These are phyloP conservation scores for Holotrichia oblita DNA, from an alignment of 1,140 invertebrate genomes.

Conservation along the genomic window DNA sequence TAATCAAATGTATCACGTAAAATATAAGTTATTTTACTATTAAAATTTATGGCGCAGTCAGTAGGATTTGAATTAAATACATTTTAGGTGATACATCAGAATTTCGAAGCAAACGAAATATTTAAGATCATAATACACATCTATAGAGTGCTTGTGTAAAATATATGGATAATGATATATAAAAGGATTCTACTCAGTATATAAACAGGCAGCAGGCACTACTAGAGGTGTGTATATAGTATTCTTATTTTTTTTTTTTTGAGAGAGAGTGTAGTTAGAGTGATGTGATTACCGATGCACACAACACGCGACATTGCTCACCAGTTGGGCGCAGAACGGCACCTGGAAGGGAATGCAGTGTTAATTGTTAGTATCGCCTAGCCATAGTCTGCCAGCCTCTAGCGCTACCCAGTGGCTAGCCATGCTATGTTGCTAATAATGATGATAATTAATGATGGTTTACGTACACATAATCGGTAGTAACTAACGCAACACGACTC, in stretches of 20 bases:
- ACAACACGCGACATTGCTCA: slow-evolving; percentile 92
- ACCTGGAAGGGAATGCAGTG: slow-evolving; percentile 77
- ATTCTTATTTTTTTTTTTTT: slow-evolving; percentile 47
- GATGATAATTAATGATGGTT: neutral
- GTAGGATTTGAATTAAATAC: neutral
- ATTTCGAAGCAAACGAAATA: slow-evolving; percentile 8
- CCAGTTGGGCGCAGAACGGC: slow-evolving; percentile 87
- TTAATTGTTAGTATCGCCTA: slow-evolving; percentile 65
- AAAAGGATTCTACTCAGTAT: slow-evolving; percentile 24
- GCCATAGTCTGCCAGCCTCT: slow-evolving; percentile 55
- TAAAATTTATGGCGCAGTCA: neutral
- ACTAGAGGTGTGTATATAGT: slow-evolving; percentile 61
- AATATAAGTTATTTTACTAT: slow-evolving; percentile 36
- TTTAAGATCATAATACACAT: slow-evolving; percentile 50
- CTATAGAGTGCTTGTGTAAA: slow-evolving; percentile 56
- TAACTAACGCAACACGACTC: neutral
- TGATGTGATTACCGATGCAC: slow-evolving; percentile 86
- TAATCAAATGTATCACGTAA: slow-evolving; percentile 11
- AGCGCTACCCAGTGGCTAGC: slow-evolving; percentile 51
- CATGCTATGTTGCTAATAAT: slow-evolving; percentile 48
- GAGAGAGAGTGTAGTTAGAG: slow-evolving; percentile 58
- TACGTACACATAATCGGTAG: slow-evolving; percentile 1
- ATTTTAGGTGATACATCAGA: slow-evolving; percentile 1
- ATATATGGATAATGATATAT: too few relatives aligned
- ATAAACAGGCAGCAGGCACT: slow-evolving; percentile 57